phyloP scores from a whole-genome alignment of 2,797 vertebrate genomes.

The Poeciliopsis presidionis region DNA sequence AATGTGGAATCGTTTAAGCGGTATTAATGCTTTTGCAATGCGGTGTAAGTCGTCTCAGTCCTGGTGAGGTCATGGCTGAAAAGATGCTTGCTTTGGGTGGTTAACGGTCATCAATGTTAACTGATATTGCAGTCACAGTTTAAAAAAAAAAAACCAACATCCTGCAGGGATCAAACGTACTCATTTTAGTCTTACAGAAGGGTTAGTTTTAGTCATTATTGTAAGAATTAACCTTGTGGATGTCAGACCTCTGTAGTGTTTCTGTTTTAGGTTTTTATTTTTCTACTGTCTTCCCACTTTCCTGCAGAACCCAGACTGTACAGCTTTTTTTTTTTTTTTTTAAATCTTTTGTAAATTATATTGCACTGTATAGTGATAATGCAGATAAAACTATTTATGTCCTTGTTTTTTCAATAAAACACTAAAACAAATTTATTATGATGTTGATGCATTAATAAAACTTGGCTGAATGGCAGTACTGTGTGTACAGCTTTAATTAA shows the following conservation, averaged over 20 bases:
- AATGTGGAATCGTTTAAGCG: background rate
- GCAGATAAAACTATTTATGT: slow-evolving; percentile 83
- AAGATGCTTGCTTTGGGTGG: slow-evolving; percentile 43
- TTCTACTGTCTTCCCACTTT: slow-evolving; percentile 91
- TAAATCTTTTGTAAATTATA: slow-evolving; percentile 76
- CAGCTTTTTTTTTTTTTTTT: slow-evolving; percentile 64
- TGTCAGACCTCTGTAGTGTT: slow-evolving; percentile 33
- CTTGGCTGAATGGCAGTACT: background rate
- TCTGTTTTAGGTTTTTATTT: slow-evolving; percentile 81
- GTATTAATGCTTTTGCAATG: slow-evolving; percentile 8
- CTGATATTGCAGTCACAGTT: slow-evolving; percentile 22
- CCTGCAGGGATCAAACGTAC: slow-evolving; percentile 13
- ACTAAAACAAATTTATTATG: slow-evolving; percentile 32
- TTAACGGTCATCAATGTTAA: slow-evolving; percentile 33
- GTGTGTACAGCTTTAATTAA: background rate
- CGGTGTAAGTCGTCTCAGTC: slow-evolving; percentile 21
- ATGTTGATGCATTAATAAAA: slow-evolving; percentile 42
- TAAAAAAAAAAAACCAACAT: slow-evolving; percentile 4
- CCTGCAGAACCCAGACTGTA: slow-evolving; percentile 92
- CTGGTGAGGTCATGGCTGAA: slow-evolving; percentile 49
- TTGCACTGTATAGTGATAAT: slow-evolving; percentile 76
- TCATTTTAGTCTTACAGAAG: slow-evolving; percentile 56
- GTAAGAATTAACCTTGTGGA: slow-evolving; percentile 35
- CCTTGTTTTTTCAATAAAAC: slow-evolving; percentile 89
- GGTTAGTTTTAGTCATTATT: slow-evolving; percentile 28